phyloP scores from a whole-genome alignment of 1,140 invertebrate genomes.

The Drosophila rhopaloa region DNA sequence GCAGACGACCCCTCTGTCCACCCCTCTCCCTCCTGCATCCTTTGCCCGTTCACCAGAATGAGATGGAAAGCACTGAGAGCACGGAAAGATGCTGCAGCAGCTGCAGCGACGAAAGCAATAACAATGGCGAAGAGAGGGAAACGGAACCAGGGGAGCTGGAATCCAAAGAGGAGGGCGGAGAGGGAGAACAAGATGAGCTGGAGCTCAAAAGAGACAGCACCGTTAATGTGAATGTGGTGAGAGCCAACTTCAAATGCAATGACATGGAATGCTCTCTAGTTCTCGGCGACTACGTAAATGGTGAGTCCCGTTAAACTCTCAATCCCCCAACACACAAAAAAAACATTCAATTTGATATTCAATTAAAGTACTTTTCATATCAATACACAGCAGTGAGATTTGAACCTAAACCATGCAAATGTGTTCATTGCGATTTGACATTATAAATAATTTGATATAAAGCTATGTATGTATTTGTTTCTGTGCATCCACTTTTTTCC shows the following conservation, averaged over 20 bases:
- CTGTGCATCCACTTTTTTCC: neutral
- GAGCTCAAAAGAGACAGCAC: constrained; percentile 26
- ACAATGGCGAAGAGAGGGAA: constrained; percentile 8
- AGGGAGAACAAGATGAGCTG: constrained; percentile 4
- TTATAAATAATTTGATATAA: neutral
- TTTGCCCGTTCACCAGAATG: neutral
- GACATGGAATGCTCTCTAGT: constrained; percentile 66
- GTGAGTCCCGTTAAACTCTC: constrained; percentile 38
- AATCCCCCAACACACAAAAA: neutral
- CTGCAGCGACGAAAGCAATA: constrained; percentile 34
- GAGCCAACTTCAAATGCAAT: constrained; percentile 63
- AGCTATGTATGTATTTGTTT: neutral
- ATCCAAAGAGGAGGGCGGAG: neutral
- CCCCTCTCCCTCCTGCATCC: constrained; percentile 26
- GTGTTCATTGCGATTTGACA: too few species aligned
- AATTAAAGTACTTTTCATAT: too few species aligned
- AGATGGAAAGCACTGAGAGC: constrained; percentile 14
- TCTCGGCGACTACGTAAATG: constrained; percentile 61
- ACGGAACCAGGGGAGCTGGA: constrained; percentile 4
- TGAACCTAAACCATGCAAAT: too few species aligned
- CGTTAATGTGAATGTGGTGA: constrained; percentile 54
- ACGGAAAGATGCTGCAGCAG: constrained; percentile 36
- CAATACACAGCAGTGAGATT: too few species aligned
- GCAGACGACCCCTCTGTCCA: constrained; percentile 13
- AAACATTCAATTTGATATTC: neutral